phyloP scores from a whole-genome alignment of 2,797 vertebrate species.

The Hirundo rustica region DNA sequence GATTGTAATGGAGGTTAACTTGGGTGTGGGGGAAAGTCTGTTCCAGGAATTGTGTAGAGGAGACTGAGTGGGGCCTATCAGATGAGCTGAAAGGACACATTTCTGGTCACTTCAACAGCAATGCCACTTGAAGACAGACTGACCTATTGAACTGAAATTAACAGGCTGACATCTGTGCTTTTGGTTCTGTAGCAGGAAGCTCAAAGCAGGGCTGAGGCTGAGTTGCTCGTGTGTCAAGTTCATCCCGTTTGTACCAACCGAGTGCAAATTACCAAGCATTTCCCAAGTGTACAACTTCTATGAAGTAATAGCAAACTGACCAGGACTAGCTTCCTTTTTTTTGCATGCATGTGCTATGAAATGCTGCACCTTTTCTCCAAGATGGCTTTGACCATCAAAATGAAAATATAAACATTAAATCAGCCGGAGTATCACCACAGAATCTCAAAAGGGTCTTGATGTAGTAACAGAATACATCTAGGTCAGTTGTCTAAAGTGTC shows the following conservation, averaged over 20 bases:
- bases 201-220: background rate
- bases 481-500: background rate
- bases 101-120: background rate
- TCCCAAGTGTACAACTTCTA: background rate
- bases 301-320: background rate
- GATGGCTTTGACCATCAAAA: background rate
- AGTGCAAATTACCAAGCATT: background rate
- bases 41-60: background rate
- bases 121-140: background rate
- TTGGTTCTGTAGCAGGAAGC: background rate
- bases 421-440: fast-evolving
- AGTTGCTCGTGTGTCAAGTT: background rate
- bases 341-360: background rate
- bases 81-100: background rate
- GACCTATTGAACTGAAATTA: background rate
- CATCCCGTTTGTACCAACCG: fast-evolving
- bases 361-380: background rate
- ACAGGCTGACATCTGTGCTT: background rate
- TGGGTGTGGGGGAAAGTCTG: background rate
- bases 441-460: background rate
- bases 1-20: background rate
- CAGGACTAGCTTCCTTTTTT: background rate
- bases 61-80: background rate
- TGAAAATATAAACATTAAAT: background rate
- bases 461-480: background rate